These are phyloP conservation scores for Accipiter cooperii DNA, from an alignment of 2,113 vertebrate species.

Conservation along the genomic window DNA sequence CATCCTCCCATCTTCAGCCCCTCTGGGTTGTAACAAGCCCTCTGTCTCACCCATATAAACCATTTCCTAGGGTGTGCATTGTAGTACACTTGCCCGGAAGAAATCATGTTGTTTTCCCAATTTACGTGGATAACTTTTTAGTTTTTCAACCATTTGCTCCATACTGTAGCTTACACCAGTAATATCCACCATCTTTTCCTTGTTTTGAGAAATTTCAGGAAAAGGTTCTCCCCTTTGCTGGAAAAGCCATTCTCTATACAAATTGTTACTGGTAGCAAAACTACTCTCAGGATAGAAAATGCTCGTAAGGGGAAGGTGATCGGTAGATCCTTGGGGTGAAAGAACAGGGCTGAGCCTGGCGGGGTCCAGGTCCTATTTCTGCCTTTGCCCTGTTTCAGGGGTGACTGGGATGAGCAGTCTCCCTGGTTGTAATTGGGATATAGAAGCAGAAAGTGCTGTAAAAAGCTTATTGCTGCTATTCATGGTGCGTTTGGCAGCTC, in stretches of 20 bases:
- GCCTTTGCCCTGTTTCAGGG: background rate
- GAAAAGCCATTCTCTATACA: background rate
- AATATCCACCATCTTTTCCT: background rate
- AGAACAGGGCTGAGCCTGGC: background rate
- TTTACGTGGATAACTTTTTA: background rate
- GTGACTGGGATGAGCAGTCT: background rate
- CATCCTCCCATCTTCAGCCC: background rate
- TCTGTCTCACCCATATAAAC: background rate
- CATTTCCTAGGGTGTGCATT: background rate
- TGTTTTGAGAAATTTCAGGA: background rate
- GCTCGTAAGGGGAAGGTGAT: accelerated
- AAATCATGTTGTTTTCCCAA: background rate
- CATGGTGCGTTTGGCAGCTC: background rate
- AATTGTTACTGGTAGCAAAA: background rate
- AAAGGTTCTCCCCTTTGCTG: background rate
- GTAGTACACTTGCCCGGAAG: background rate
- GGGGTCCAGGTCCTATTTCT: background rate
- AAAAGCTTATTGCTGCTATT: background rate
- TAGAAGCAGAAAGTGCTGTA: background rate
- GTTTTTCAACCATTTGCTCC: background rate
- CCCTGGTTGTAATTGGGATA: too few relatives aligned
- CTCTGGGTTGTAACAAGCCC: accelerated
- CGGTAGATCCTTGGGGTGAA: background rate
- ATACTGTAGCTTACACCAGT: background rate
- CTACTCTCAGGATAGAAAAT: background rate